These are phyloP conservation scores for Selenia dentaria DNA, from an alignment of 2,888 invertebrate genomes.

Conservation along the genomic window DNA sequence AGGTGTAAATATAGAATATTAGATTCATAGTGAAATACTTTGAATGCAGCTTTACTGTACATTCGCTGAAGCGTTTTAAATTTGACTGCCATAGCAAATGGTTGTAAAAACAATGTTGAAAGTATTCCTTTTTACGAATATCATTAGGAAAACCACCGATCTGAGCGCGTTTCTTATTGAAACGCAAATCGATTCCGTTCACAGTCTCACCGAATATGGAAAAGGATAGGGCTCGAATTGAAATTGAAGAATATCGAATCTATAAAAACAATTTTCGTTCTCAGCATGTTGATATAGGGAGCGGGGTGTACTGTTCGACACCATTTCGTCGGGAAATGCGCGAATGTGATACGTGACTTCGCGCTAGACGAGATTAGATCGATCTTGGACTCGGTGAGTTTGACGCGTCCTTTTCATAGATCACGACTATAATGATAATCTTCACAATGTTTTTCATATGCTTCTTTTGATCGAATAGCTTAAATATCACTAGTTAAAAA, in stretches of 20 bases:
- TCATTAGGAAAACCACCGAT: conserved; percentile 56
- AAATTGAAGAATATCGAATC: conserved; percentile 80
- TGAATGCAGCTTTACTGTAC: too few relatives aligned
- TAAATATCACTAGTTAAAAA: too few relatives aligned
- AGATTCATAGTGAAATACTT: too few relatives aligned
- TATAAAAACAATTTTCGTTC: conserved; percentile 79
- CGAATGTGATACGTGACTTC: conserved; percentile 72
- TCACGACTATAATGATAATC: not conserved
- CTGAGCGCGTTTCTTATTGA: conserved; percentile 48
- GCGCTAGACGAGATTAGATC: conserved; percentile 58
- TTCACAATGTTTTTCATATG: too few relatives aligned
- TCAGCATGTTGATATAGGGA: conserved; percentile 67
- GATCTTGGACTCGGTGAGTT: conserved; percentile 40
- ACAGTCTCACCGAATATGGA: conserved; percentile 53
- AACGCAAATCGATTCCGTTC: conserved; percentile 67
- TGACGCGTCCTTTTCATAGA: conserved; percentile 3
- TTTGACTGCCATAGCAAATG: too few relatives aligned
- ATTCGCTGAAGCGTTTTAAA: too few relatives aligned
- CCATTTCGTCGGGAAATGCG: conserved; percentile 60
- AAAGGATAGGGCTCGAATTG: conserved; percentile 67
- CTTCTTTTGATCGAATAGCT: too few relatives aligned
- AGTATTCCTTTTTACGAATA: conserved; percentile 31
- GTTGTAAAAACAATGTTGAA: too few relatives aligned
- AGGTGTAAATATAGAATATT: too few relatives aligned
- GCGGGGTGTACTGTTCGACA: conserved; percentile 60